Evolutionary conservation across 2,797 vertebrate genomes (phyloP).

Genomic region (Rhinatrema bivittatum): DNA sequence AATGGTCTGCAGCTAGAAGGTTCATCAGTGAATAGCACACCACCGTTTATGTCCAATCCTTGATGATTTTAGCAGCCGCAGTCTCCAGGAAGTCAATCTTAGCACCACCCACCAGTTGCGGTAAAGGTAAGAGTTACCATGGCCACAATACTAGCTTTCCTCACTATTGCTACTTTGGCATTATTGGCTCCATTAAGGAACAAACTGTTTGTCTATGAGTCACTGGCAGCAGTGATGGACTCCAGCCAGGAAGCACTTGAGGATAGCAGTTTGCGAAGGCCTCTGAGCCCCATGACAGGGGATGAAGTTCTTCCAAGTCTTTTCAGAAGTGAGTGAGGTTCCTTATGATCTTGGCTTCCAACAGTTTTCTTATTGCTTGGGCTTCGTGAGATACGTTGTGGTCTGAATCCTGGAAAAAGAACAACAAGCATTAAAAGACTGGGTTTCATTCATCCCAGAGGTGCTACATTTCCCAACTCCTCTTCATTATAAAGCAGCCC

Average conservation of each 20-base stretch:
- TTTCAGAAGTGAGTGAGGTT: constrained; percentile 64
- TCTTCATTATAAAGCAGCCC: too few relatives aligned
- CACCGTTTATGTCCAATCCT: too few relatives aligned
- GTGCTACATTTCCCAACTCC: too few relatives aligned
- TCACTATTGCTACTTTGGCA: background rate
- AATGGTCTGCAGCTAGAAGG: background rate
- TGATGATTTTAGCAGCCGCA: background rate
- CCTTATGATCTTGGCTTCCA: constrained; percentile 53
- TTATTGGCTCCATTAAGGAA: too few relatives aligned
- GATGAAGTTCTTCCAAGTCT: fast-evolving
- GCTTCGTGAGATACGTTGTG: constrained; percentile 63
- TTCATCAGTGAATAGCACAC: too few relatives aligned
- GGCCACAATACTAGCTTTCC: background rate
- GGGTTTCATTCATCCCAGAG: too few relatives aligned
- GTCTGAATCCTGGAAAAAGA: constrained; percentile 37
- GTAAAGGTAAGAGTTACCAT: background rate
- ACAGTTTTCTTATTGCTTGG: constrained; percentile 56
- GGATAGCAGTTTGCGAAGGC: too few relatives aligned
- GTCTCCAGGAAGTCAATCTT: background rate
- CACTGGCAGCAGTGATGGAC: background rate
- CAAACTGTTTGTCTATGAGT: too few relatives aligned
- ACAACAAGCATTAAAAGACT: too few relatives aligned
- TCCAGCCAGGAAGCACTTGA: too few relatives aligned
- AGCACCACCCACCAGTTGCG: background rate
- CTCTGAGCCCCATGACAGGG: too few relatives aligned